These are phyloP conservation scores for Onychomys torridus DNA, from an alignment of 2,797 vertebrate genomes.

Conservation along the genomic window DNA sequence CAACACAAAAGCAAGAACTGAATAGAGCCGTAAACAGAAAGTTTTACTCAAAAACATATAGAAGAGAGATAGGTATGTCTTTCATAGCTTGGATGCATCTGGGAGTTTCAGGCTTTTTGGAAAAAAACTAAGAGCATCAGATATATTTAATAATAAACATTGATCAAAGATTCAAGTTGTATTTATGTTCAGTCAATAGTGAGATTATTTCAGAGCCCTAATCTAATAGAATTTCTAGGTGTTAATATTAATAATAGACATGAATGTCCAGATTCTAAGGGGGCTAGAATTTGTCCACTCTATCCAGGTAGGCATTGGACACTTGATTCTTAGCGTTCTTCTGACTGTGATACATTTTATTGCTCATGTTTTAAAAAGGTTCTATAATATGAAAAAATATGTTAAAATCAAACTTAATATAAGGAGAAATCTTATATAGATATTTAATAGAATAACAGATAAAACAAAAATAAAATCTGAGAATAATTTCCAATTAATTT, in stretches of 20 bases:
- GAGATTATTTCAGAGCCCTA: not conserved
- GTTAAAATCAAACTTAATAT: not conserved
- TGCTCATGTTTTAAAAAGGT: not conserved
- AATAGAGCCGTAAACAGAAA: not conserved
- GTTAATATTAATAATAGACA: not conserved
- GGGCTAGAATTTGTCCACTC: not conserved
- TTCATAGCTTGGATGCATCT: not conserved
- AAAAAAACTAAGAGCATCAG: not conserved
- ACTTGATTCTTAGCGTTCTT: not conserved
- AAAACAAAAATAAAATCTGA: not conserved
- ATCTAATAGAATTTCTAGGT: not conserved
- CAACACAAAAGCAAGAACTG: not conserved
- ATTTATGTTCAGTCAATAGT: not conserved
- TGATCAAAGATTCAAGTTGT: not conserved
- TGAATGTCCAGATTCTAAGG: not conserved
- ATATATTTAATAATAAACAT: conserved; percentile 3
- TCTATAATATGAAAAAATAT: not conserved
- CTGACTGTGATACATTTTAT: not conserved
- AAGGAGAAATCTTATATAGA: not conserved
- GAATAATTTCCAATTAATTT: not conserved
- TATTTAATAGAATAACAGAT: not conserved
- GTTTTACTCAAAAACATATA: not conserved
- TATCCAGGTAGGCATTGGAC: not conserved
- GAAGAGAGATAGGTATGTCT: accelerated
- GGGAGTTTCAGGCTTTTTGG: not conserved